These are phyloP conservation scores for Acrocera orbiculus DNA, from an alignment of 2,888 invertebrate genomes.

Conservation along the genomic window DNA sequence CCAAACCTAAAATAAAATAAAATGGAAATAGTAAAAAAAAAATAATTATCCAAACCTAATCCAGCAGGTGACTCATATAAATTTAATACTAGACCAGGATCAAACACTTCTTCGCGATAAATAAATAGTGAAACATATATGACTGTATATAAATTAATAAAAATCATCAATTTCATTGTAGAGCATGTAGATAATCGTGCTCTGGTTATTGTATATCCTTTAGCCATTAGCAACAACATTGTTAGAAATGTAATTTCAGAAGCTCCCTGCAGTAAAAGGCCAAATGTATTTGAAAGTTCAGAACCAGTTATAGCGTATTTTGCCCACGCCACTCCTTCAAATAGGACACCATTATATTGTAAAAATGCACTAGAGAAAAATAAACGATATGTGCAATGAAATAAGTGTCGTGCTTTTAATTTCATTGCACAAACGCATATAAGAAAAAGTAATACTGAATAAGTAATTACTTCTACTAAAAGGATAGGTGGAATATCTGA, in stretches of 20 bases:
- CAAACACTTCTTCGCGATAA: constrained; percentile 72
- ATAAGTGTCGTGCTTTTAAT: constrained; percentile 56
- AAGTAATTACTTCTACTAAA: constrained; percentile 53
- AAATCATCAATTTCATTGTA: constrained; percentile 57
- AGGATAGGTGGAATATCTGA: constrained; percentile 74
- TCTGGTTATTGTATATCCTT: constrained; percentile 81
- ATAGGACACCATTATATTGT: constrained; percentile 51
- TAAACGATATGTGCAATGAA: constrained; percentile 78
- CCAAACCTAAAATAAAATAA: no score
- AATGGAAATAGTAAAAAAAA: no score
- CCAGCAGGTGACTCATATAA: constrained; percentile 84
- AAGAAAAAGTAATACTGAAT: constrained; percentile 51
- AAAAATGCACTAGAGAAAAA: constrained; percentile 53
- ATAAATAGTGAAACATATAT: constrained; percentile 60
- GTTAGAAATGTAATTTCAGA: constrained; percentile 62
- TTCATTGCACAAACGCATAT: constrained; percentile 59
- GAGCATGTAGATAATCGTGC: constrained; percentile 56
- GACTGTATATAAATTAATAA: constrained; percentile 58
- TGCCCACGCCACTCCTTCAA: constrained; percentile 54
- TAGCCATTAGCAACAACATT: constrained; percentile 63
- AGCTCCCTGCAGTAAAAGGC: constrained; percentile 39
- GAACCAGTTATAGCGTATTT: constrained; percentile 59
- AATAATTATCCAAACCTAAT: no score
- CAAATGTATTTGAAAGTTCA: constrained; percentile 36
- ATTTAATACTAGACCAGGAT: constrained; percentile 79